Base-by-base conservation (phyloP, 2,113 vertebrate species). In the Lonchura striata region DNA sequence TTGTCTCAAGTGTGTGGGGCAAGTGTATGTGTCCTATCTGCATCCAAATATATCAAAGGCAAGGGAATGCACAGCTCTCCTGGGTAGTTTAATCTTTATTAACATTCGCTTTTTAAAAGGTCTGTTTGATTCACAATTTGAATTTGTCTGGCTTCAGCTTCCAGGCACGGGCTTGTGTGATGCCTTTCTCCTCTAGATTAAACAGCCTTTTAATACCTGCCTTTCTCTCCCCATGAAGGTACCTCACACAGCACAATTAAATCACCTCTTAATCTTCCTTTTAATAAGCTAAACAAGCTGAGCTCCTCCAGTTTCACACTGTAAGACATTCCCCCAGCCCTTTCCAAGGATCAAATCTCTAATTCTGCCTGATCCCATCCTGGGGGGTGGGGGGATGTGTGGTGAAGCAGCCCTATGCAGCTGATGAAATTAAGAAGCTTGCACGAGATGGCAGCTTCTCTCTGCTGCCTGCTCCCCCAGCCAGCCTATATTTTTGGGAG, bases 241-340 rank as follows among this genome's bases (percentile, higher is more conserved):
- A 86, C 83, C 50, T 94, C 77, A 91, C 72, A 89, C 81, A 89
- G 83, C 80, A 92, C 91, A 96, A 94, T 94, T 92, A 94, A 95
- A 83, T 91, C 92, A 86, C 83, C 80, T 82, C 86, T 90, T 97
- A 87, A 94, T 93, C 90, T 88, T 93, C 88, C 81, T 95, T 96
- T 88, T 93, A 88, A 90, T 96, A 95, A 95, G 86, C 72, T 94
- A 97, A 97, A 88, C 39, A 92, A 92, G 74, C 72, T 93, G 94
- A 96, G 82, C 85, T 89, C 49, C 84, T 94, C 46, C 2, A 3
- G 87, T 79, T 94, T 85, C 0, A 0, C 87, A 60, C 74, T 0
- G 0, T 85, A 87, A 91, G 96, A 63, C 81, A 47, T 89, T 91
- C 53, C 66, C 83, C n/a, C 30, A 61, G 80, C 65, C 63, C 65